Evolutionary conservation across 1,140 invertebrate species (phyloP).

Genomic region (Elysia chlorotica): DNA sequence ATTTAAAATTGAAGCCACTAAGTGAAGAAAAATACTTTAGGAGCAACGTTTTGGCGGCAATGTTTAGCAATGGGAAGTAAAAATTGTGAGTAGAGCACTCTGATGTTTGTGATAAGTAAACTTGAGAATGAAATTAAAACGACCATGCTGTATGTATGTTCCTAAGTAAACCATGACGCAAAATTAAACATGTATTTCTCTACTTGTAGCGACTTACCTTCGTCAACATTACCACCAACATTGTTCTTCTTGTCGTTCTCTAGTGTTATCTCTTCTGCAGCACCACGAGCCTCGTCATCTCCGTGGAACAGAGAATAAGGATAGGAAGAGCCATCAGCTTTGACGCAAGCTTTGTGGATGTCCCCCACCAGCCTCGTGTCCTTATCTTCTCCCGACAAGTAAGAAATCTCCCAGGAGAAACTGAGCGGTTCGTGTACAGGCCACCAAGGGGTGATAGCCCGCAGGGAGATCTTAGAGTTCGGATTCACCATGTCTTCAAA

Average conservation of each 20-base stretch:
- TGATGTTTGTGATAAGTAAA: too few species aligned
- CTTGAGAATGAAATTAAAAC: too few species aligned
- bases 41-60: too few species aligned
- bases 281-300: background rate
- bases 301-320: too few species aligned
- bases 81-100: too few species aligned
- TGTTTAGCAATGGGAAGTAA: too few species aligned
- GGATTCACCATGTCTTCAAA: conserved; percentile 24
- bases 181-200: too few species aligned
- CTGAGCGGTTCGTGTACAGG: background rate
- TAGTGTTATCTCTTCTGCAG: background rate
- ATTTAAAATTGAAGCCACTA: too few species aligned
- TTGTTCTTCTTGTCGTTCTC: background rate
- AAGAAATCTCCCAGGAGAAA: conserved; percentile 25
- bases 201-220: background rate
- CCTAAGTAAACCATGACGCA: background rate
- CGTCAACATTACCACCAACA: background rate
- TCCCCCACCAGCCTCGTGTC: background rate
- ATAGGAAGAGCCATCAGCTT: conserved; percentile 28
- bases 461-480: conserved; percentile 25
- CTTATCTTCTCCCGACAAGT: background rate
- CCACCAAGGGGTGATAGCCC: conserved; percentile 18
- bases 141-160: background rate
- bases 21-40: too few species aligned
- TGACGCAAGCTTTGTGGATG: conserved; percentile 19